phyloP scores from a whole-genome alignment of 2,888 invertebrate genomes.

The Uropetala carovei region DNA sequence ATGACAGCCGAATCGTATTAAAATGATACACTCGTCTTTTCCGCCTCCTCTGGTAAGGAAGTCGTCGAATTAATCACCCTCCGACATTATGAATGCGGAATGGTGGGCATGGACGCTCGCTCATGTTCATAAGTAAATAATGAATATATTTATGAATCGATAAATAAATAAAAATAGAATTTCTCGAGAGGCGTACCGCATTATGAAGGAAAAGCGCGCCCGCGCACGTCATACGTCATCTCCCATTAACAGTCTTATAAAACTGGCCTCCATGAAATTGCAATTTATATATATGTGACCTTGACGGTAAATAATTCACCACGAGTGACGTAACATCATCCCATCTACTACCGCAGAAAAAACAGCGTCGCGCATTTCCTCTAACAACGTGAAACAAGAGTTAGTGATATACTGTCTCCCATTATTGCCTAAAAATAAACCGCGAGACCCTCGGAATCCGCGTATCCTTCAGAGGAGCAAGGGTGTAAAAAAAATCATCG shows the following conservation, averaged over 20 bases:
- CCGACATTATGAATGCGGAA: no score
- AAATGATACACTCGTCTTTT: no score
- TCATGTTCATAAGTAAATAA: no score
- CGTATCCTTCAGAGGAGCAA: neutral
- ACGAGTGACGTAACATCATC: neutral
- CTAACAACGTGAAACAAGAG: no score
- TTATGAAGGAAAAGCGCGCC: neutral
- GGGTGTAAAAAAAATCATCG: neutral
- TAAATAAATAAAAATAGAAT: no score
- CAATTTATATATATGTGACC: neutral
- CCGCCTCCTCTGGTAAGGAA: no score
- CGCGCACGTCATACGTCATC: neutral
- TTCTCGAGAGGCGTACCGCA: neutral
- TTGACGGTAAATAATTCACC: neutral
- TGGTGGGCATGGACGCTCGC: no score
- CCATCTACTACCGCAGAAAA: no score
- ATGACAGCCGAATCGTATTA: no score
- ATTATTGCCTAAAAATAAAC: slow-evolving; percentile 14
- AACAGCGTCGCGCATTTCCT: no score
- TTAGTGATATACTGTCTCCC: neutral
- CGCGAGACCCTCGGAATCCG: neutral
- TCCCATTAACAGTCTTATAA: neutral
- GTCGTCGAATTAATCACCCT: no score
- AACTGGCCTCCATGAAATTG: neutral
- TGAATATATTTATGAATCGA: no score